A percentile compares a stretch with the other conserved stretches of the same genome.
These are phyloP conservation scores for Platyrinchus mystaceus DNA, from an alignment of 2,797 vertebrate species.

Conservation along the genomic window DNA sequence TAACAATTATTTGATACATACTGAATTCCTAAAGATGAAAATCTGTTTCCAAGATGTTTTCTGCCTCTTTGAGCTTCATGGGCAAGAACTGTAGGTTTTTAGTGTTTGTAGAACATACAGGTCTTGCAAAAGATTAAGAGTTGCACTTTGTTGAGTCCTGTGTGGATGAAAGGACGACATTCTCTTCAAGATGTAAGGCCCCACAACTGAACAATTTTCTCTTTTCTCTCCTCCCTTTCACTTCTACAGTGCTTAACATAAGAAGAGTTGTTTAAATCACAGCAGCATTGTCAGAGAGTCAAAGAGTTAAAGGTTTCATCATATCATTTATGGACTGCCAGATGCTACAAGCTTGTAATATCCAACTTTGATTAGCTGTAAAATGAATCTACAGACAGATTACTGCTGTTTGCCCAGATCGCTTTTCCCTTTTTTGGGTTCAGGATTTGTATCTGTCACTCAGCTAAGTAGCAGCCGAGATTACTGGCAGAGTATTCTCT, in stretches of 20 bases:
- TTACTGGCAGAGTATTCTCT: background rate
- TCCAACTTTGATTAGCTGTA: conserved; percentile 41
- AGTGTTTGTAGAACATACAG: background rate
- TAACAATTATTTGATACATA: background rate
- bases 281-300: conserved; percentile 16
- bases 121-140: background rate
- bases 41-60: background rate
- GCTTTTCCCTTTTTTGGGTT: background rate
- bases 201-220: background rate
- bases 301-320: conserved; percentile 50
- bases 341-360: conserved; percentile 54
- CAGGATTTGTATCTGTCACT: conserved; percentile 31
- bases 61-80: background rate
- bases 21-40: background rate
- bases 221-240: background rate
- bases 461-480: conserved; percentile 8
- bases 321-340: conserved; percentile 36
- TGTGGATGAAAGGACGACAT: background rate
- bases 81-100: background rate
- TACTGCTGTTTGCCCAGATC: conserved; percentile 3
- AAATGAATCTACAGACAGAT: conserved; percentile 49
- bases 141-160: background rate
- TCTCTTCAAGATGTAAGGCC: background rate
- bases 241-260: background rate
- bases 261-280: conserved; percentile 18